A percentile compares a stretch with the other conserved stretches of the same genome.
phyloP scores from a whole-genome alignment of 1,140 invertebrate species.

The Musca vetustissima region DNA sequence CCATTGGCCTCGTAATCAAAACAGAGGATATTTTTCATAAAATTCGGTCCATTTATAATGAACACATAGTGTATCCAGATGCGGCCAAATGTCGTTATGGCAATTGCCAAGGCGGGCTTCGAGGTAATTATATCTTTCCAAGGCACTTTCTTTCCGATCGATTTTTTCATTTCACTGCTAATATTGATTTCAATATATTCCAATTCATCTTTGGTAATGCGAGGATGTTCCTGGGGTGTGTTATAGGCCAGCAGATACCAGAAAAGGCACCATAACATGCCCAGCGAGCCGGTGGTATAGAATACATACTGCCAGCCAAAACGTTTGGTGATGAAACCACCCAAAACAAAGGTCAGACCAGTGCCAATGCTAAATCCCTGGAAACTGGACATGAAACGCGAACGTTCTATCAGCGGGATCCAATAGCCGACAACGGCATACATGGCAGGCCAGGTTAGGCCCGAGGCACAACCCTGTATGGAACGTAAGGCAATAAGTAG shows the following conservation, averaged over 20 bases:
- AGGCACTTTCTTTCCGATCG: slow-evolving; percentile 60
- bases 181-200: slow-evolving; percentile 70
- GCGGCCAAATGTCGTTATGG: slow-evolving; percentile 70
- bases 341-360: slow-evolving; percentile 70
- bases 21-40: slow-evolving; percentile 70
- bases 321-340: slow-evolving; percentile 69
- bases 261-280: slow-evolving; percentile 64
- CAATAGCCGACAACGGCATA: slow-evolving; percentile 82
- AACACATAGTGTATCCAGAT: slow-evolving; percentile 76
- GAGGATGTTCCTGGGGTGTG: slow-evolving; percentile 71
- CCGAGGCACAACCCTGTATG: slow-evolving; percentile 71
- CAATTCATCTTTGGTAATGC: slow-evolving; percentile 70
- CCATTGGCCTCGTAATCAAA: slow-evolving; percentile 73
- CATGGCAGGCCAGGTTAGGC: slow-evolving; percentile 84
- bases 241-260: slow-evolving; percentile 79
- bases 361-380: slow-evolving; percentile 77
- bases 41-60: slow-evolving; percentile 70
- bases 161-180: slow-evolving; percentile 57
- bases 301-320: slow-evolving; percentile 70
- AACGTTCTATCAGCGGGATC: slow-evolving; percentile 78
- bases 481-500: slow-evolving; percentile 65
- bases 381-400: slow-evolving; percentile 75
- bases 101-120: slow-evolving; percentile 78
- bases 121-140: slow-evolving; percentile 78
- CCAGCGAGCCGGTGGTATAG: slow-evolving; percentile 72